Evolutionary conservation across 2,888 invertebrate species (phyloP).

Genomic region (Eupithecia vulgata): DNA sequence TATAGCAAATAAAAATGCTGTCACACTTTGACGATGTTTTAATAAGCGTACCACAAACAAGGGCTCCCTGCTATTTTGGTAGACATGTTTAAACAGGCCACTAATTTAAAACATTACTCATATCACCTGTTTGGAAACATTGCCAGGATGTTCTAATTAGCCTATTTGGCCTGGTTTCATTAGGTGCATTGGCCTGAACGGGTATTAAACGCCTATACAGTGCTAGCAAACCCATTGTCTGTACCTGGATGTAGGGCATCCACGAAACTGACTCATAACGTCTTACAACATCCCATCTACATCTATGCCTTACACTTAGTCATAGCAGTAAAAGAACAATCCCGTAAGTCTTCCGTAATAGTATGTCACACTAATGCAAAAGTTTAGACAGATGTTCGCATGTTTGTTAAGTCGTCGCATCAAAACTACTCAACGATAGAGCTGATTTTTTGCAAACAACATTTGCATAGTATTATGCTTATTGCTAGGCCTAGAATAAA

Average conservation of each 20-base stretch:
- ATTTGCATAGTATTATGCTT: too few relatives aligned
- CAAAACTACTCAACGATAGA: too few relatives aligned
- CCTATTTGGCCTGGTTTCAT: slow-evolving; percentile 39
- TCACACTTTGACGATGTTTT: background rate
- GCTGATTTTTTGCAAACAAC: too few relatives aligned
- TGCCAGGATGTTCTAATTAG: slow-evolving; percentile 46
- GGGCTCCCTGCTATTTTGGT: background rate
- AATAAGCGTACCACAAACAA: background rate
- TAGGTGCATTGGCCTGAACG: slow-evolving; percentile 39
- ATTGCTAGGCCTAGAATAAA: too few relatives aligned
- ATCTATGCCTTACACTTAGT: background rate
- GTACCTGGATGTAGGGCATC: slow-evolving; percentile 24
- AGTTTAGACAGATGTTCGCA: too few relatives aligned
- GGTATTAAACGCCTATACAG: slow-evolving; percentile 37
- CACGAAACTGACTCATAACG: slow-evolving; percentile 28
- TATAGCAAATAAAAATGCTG: background rate
- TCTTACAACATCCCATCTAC: background rate
- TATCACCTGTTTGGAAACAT: slow-evolving; percentile 38
- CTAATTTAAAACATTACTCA: slow-evolving; percentile 15
- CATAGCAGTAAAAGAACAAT: background rate
- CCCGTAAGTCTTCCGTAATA: background rate
- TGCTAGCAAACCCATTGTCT: slow-evolving; percentile 33
- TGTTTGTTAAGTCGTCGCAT: too few relatives aligned
- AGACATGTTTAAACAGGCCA: background rate
- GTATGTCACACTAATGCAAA: background rate